phyloP scores from a whole-genome alignment of 1,140 invertebrate genomes.

The Ericerus pela region DNA sequence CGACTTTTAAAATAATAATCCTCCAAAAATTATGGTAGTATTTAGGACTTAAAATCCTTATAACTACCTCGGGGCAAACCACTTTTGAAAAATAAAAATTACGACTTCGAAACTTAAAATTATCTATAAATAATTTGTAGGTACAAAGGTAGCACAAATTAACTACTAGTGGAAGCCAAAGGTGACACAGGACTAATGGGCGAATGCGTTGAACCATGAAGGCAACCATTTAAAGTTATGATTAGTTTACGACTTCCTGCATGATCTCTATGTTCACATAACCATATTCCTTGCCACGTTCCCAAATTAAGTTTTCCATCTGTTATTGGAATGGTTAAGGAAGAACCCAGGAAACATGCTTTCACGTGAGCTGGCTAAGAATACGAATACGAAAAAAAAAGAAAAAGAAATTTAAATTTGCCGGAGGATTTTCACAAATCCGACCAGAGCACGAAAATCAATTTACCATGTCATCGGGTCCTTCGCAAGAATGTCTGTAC shows the following conservation, averaged over 20 bases:
- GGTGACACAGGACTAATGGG: constrained; percentile 67
- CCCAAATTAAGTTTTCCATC: constrained; percentile 87
- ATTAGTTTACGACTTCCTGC: constrained; percentile 83
- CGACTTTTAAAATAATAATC: too few species aligned
- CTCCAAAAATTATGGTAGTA: too few species aligned
- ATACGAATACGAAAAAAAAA: constrained; percentile 25
- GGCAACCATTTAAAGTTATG: constrained; percentile 77
- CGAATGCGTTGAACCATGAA: constrained; percentile 45
- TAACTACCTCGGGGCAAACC: too few species aligned
- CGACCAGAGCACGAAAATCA: too few species aligned
- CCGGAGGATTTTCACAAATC: too few species aligned
- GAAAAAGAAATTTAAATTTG: background rate
- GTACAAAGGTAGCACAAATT: too few species aligned
- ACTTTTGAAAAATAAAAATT: too few species aligned
- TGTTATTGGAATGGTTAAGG: constrained; percentile 86
- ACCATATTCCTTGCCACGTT: constrained; percentile 95
- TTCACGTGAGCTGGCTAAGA: constrained; percentile 91
- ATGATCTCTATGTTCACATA: constrained; percentile 91
- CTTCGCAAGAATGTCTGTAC: constrained; percentile 92
- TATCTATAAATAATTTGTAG: too few species aligned
- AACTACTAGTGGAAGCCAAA: constrained; percentile 77
- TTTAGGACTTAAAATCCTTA: too few species aligned
- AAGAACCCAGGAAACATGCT: constrained; percentile 88
- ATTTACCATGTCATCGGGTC: constrained; percentile 90
- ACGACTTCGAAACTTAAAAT: too few species aligned